Percentiles rank a stretch among this genome's conserved stretches.
Conservation (phyloP, 2,888 invertebrate species). For the Conchocele bisecta region DNA sequence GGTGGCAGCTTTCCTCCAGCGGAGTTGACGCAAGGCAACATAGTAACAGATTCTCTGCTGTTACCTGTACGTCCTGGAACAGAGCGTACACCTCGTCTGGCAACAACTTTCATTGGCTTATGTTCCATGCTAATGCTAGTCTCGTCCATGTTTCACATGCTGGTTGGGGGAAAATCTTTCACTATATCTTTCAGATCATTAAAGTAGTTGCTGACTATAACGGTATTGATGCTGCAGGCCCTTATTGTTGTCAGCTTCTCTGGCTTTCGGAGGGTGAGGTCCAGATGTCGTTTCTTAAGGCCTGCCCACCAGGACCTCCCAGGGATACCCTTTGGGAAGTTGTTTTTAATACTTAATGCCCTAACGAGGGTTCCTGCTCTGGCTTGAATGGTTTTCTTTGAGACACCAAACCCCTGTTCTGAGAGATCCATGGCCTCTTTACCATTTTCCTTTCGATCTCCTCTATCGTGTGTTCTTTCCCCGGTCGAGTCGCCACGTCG, state of each 20-base stretch:
- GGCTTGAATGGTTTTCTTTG: conserved; percentile 4
- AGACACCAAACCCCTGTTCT: background rate
- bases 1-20: conserved; percentile 34
- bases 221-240: conserved; percentile 3
- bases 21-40: conserved; percentile 40
- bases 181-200: too few relatives aligned
- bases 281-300: conserved; percentile 1
- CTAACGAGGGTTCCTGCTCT: background rate
- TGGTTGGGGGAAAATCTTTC: background rate
- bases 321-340: conserved; percentile 2
- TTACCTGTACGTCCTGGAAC: conserved; percentile 28
- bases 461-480: background rate
- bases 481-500: background rate
- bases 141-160: conserved; percentile 41
- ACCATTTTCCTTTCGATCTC: conserved; percentile 5
- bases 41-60: conserved; percentile 20
- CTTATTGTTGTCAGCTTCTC: background rate
- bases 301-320: conserved; percentile 6
- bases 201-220: conserved; percentile 8
- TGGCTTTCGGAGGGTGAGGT: background rate
- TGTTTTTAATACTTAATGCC: background rate
- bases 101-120: conserved; percentile 31
- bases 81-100: conserved; percentile 3
- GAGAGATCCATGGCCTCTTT: background rate
- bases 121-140: conserved; percentile 25